Evolutionary conservation across 2,888 invertebrate genomes (phyloP), one percentile per base, ranked within the genome.

Genomic region (Catotricha subobsoleta): DNA sequence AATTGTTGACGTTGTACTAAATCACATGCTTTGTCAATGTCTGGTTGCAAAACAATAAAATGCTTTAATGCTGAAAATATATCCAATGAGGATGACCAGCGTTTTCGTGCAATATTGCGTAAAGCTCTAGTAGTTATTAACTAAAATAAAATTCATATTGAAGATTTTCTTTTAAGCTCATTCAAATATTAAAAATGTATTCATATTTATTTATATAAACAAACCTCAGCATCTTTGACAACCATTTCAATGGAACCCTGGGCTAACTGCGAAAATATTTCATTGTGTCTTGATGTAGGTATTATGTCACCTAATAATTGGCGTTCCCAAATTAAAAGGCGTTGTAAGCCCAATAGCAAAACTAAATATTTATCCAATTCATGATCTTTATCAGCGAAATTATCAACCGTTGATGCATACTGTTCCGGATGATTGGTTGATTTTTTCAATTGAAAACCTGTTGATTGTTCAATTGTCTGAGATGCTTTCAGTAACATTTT

Each of bases 311-410:
- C 73, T 69, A 92, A 80, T 25, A 83, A 62, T 38, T 77, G 70
- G 47, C 83, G 76, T 61, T 95, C 94, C 59, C 81, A 80, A 51
- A 90, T 81, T 69, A 92, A 83, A 15, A 94, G 66, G 43, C 83
- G 76, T 46, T 83, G 79, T 44, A 91, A 66, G 1, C 82, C 86
- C 25, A 84, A 77, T 4, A 91, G 76, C 52, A 84, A 71, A 33
- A 83, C 72, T 45, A 91, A 64, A 60, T 84, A 87, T 55, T 80
- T 77, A 52, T 86, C 82, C 67, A 83, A 74, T 62, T 87, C 87
- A 52, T 80, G 75, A 55, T 84, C 84, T 42, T 76, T 78, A 48
- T 76, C 58, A 7, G 38, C 23, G 20, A 55, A 45, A 46, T 55
- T 48, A 45, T 63, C 63, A 30, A 62, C 63, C 1, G 56, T 54